Conservation (phyloP, 2,888 invertebrate genomes). For the Eurytoma adleriae region DNA sequence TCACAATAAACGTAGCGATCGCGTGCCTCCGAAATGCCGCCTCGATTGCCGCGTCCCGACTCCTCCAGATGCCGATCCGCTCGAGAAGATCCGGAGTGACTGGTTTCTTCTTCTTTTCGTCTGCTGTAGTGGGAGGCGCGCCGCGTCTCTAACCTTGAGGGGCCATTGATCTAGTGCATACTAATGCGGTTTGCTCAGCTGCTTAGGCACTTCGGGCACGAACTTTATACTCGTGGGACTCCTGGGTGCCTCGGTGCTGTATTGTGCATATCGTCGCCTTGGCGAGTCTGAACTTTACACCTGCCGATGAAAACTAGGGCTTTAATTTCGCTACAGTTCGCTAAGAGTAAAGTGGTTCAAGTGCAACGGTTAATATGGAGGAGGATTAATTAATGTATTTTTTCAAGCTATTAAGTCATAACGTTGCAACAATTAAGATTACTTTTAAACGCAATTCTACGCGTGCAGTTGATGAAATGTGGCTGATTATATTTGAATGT, state of each 20-base stretch:
- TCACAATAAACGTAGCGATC: background rate
- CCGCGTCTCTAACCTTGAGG: conserved; percentile 40
- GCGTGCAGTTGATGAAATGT: no score
- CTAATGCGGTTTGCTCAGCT: conserved; percentile 60
- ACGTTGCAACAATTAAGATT: no score
- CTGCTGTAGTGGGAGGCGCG: conserved; percentile 14
- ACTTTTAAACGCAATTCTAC: no score
- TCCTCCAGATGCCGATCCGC: background rate
- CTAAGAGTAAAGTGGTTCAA: no score
- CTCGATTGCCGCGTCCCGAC: background rate
- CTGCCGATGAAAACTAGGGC: no score
- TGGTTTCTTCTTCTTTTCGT: conserved; percentile 30
- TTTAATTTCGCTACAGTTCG: no score
- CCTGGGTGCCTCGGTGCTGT: background rate
- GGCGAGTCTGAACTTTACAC: no score
- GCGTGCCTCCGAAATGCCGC: background rate
- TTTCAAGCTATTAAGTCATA: no score
- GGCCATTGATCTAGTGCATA: conserved; percentile 59
- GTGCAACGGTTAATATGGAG: no score
- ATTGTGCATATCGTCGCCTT: background rate
- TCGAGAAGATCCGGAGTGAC: conserved; percentile 26
- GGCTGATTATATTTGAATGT: no score
- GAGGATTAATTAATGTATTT: no score
- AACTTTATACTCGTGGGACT: background rate
- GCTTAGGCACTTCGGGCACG: conserved; percentile 32